These are phyloP conservation scores for Platycercus adscitus DNA, from an alignment of 2,113 vertebrate genomes.

Conservation along the genomic window DNA sequence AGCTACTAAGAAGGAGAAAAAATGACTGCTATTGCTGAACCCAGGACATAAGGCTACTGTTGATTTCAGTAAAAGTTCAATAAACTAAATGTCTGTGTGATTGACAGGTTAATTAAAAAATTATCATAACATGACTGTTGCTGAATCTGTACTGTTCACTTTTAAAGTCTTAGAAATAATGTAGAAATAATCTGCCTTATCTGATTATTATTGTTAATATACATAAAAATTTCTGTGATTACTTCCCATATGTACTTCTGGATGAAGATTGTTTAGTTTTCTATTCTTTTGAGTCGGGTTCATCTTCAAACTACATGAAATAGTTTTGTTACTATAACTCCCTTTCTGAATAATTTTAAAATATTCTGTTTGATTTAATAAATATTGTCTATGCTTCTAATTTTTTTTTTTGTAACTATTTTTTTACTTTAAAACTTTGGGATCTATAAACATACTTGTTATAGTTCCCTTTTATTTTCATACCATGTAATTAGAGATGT, in stretches of 20 bases:
- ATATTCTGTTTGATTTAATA: background rate
- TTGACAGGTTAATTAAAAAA: constrained; percentile 24
- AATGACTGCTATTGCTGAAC: too few relatives aligned
- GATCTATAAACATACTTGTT: background rate
- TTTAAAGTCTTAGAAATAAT: background rate
- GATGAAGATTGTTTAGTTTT: background rate
- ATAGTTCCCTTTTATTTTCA: accelerated
- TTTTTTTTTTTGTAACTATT: background rate
- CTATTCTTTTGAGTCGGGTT: background rate
- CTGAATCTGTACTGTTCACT: background rate
- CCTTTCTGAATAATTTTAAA: background rate
- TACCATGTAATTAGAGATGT: accelerated
- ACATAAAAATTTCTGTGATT: too few relatives aligned
- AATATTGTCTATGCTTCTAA: background rate
- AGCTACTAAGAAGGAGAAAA: too few relatives aligned
- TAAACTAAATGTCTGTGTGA: background rate
- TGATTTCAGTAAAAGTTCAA: background rate
- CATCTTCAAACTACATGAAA: background rate
- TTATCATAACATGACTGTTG: background rate
- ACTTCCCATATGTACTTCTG: background rate
- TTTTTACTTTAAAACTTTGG: background rate
- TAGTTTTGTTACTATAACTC: background rate
- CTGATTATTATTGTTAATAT: background rate
- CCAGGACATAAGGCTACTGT: background rate
- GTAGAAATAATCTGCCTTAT: too few relatives aligned